A percentile compares a stretch with the other conserved stretches of the same genome.
These are phyloP conservation scores for Leucophenga maculata DNA, from an alignment of 2,888 invertebrate genomes.

Conservation along the genomic window DNA sequence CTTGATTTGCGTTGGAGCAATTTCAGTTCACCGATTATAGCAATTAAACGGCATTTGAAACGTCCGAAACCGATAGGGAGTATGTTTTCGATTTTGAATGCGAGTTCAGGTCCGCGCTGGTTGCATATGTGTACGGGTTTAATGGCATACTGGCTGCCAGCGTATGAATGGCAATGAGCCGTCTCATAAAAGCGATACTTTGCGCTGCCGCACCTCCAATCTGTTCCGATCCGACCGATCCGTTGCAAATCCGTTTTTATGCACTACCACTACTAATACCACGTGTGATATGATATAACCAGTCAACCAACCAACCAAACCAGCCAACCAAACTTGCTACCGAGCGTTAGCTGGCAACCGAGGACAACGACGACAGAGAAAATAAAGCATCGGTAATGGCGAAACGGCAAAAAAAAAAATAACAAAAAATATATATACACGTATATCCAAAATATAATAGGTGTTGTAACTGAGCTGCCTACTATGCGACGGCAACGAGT, in stretches of 20 bases:
- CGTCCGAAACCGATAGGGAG: too few relatives aligned
- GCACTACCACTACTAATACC: slow-evolving; percentile 27
- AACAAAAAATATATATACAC: slow-evolving; percentile 53
- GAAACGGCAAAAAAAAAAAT: background rate
- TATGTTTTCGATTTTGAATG: too few relatives aligned
- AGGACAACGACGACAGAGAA: background rate
- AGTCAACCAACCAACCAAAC: slow-evolving; percentile 40
- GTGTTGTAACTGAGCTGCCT: slow-evolving; percentile 68
- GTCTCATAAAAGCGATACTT: slow-evolving; percentile 54
- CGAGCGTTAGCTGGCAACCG: slow-evolving; percentile 46
- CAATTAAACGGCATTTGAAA: too few relatives aligned
- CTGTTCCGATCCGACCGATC: slow-evolving; percentile 36
- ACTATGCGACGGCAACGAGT: slow-evolving; percentile 53
- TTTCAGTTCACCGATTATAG: background rate
- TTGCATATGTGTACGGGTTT: slow-evolving; percentile 34
- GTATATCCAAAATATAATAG: slow-evolving; percentile 50
- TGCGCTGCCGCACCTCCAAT: slow-evolving; percentile 26
- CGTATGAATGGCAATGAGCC: slow-evolving; percentile 62
- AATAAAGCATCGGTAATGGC: background rate
- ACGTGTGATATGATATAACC: slow-evolving; percentile 57
- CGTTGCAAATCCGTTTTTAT: slow-evolving; percentile 55
- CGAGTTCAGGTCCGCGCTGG: slow-evolving; percentile 8
- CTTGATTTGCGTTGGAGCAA: background rate
- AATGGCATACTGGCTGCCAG: slow-evolving; percentile 48
- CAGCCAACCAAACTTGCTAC: slow-evolving; percentile 53